phyloP scores from a whole-genome alignment of 2,888 invertebrate genomes.

The Idaea biselata region DNA sequence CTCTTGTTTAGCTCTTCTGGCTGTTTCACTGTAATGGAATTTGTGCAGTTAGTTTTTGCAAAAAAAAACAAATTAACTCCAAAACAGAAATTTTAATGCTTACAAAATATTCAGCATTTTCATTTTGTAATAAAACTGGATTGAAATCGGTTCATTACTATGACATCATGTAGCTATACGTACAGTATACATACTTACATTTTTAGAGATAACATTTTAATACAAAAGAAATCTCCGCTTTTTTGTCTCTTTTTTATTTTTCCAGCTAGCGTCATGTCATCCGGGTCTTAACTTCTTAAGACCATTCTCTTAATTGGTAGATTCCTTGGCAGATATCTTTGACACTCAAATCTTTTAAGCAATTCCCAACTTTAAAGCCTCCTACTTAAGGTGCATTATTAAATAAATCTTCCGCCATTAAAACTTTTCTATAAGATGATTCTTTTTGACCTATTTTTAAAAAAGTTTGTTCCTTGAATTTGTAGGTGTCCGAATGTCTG shows the following conservation, averaged over 20 bases:
- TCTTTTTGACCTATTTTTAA: slow-evolving; percentile 1
- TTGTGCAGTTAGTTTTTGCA: too few species aligned
- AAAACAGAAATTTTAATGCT: too few species aligned
- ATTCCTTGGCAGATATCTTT: slow-evolving; percentile 56
- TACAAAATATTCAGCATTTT: too few species aligned
- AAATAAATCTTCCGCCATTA: neutral
- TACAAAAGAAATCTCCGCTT: too few species aligned
- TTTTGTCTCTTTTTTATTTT: slow-evolving; percentile 10
- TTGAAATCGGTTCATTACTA: too few species aligned
- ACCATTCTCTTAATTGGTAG: slow-evolving; percentile 60
- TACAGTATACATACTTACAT: too few species aligned
- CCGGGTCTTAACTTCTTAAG: slow-evolving; percentile 8
- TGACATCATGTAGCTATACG: too few species aligned
- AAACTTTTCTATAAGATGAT: neutral
- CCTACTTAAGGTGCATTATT: neutral
- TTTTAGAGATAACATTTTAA: too few species aligned
- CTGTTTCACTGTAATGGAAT: too few species aligned
- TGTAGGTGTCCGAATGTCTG: neutral
- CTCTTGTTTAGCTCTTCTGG: too few species aligned
- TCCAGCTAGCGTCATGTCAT: slow-evolving; percentile 25
- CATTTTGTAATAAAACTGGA: too few species aligned
- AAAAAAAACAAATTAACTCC: too few species aligned
- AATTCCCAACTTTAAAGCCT: neutral
- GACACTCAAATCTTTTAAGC: neutral
- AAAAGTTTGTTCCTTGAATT: neutral